Percentiles rank a stretch among this genome's conserved stretches.
Evolutionary conservation across 2,888 invertebrate genomes (phyloP).

Genomic region (Athrips mouffetella): DNA sequence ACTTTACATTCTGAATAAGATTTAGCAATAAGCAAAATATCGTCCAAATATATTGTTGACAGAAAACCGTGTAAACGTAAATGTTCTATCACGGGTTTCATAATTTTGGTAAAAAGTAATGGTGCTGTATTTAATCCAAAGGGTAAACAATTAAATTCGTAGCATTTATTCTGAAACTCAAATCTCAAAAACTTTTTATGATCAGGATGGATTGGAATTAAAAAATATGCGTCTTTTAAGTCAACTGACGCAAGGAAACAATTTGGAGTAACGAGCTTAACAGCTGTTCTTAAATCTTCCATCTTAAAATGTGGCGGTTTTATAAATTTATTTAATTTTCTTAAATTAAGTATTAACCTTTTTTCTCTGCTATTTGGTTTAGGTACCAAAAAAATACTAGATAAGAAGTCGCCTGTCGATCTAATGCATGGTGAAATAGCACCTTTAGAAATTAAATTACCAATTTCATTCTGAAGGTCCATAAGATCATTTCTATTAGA

Average conservation of each 20-base stretch:
- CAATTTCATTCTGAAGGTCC: not conserved
- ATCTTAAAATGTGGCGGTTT: slow-evolving; percentile 2
- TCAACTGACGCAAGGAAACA: not conserved
- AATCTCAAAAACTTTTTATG: not conserved
- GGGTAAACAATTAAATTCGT: slow-evolving; percentile 5
- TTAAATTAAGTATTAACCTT: not conserved
- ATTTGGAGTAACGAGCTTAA: not conserved
- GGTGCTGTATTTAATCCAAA: no score
- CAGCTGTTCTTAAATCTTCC: not conserved
- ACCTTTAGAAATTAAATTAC: not conserved
- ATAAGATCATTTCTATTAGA: not conserved
- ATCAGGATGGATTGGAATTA: no score
- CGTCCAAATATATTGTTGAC: slow-evolving; percentile 13
- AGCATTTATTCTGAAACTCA: not conserved
- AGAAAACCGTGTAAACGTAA: not conserved
- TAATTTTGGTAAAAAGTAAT: no score
- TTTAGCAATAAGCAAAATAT: not conserved
- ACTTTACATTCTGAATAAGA: not conserved
- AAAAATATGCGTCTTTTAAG: no score
- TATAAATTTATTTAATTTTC: not conserved
- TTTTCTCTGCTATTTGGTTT: not conserved
- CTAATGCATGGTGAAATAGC: not conserved
- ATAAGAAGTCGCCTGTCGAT: not conserved
- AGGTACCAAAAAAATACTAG: slow-evolving; percentile 5
- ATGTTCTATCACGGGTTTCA: not conserved